Conservation (phyloP, 1,140 invertebrate species). For the Drosophila ficusphila region DNA sequence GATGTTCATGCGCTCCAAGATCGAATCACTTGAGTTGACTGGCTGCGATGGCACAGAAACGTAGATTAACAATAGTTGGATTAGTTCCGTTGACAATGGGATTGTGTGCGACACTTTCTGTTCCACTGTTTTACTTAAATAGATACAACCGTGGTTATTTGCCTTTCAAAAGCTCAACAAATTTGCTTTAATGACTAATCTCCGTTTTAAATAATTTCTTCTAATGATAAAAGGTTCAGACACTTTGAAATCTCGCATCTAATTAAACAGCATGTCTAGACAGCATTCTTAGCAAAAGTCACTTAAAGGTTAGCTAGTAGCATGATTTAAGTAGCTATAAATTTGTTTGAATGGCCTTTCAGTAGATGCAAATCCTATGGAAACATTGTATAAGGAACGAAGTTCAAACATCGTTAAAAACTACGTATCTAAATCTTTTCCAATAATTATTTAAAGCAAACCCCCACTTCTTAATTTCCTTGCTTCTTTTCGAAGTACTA, state of each 20-base stretch:
- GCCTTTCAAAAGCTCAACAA: conserved; percentile 7
- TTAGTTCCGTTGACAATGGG: conserved; percentile 20
- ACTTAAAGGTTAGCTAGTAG: background rate
- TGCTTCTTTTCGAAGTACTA: background rate
- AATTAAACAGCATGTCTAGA: background rate
- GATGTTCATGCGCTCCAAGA: conserved; percentile 79
- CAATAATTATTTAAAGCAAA: too few species aligned
- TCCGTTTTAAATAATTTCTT: background rate
- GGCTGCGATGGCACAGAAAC: conserved; percentile 18
- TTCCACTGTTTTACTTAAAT: background rate
- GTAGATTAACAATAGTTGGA: conserved; percentile 2
- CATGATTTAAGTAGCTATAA: background rate
- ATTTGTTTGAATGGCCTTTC: background rate
- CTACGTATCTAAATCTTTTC: too few species aligned
- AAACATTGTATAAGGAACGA: too few species aligned
- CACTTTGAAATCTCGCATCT: background rate
- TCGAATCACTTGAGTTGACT: conserved; percentile 59
- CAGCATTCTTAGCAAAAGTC: background rate
- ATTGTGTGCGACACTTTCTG: conserved; percentile 14
- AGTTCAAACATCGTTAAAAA: too few species aligned
- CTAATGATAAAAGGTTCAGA: conserved; percentile 1
- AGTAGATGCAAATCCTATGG: too few species aligned
- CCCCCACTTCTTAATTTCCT: background rate
- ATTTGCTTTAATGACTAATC: background rate
- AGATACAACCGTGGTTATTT: background rate